phyloP scores from a whole-genome alignment of 1,140 invertebrate species.

The Tribolium castaneum region DNA sequence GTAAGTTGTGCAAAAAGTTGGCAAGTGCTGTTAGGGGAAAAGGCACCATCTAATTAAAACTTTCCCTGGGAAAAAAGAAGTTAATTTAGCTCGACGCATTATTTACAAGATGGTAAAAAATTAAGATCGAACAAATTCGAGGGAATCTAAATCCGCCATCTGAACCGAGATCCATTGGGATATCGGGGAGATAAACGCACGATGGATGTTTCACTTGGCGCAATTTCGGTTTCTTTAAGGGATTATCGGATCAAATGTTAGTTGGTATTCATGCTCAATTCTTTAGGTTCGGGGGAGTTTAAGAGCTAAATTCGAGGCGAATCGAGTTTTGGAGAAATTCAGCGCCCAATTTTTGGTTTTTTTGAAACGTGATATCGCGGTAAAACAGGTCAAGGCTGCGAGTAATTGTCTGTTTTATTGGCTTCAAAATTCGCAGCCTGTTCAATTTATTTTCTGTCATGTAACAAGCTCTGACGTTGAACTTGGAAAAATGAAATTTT shows the following conservation, averaged over 20 bases:
- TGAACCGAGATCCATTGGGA: constrained; percentile 20
- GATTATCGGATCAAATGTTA: constrained; percentile 17
- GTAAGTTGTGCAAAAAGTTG: not conserved
- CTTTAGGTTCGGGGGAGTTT: not conserved
- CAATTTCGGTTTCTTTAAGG: constrained; percentile 8
- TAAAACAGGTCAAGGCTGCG: too few relatives aligned
- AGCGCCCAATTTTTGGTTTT: too few relatives aligned
- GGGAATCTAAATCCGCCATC: constrained; percentile 26
- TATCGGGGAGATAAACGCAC: constrained; percentile 2
- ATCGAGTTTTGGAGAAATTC: too few relatives aligned
- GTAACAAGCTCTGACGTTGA: not conserved
- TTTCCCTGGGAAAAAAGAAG: not conserved
- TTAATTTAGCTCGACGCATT: constrained; percentile 21
- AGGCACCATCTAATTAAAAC: constrained; percentile 17
- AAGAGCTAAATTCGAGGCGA: not conserved
- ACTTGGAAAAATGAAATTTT: constrained; percentile 16
- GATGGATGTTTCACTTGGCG: constrained; percentile 21
- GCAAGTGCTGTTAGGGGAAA: not conserved
- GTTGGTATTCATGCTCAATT: constrained; percentile 7
- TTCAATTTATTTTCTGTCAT: constrained; percentile 3
- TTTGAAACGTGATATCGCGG: too few relatives aligned
- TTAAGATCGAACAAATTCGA: constrained; percentile 15
- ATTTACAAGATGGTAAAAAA: constrained; percentile 14
- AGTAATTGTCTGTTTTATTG: too few relatives aligned
- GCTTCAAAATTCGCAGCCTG: not conserved